phyloP scores from a whole-genome alignment of 2,888 invertebrate genomes.

The Amiota mariae region DNA sequence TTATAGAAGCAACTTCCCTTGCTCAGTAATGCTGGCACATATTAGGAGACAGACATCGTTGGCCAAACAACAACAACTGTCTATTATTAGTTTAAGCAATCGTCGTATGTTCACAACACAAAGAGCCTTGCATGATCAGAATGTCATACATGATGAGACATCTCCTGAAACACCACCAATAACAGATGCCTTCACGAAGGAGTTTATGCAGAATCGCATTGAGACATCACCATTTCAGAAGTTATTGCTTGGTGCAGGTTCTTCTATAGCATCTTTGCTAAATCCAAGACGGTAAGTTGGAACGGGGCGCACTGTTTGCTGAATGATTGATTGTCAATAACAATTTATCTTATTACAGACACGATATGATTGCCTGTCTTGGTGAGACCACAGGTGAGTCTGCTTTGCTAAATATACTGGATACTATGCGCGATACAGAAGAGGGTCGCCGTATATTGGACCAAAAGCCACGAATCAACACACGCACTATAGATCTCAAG shows the following conservation, averaged over 20 bases:
- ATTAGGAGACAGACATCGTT: too few relatives aligned
- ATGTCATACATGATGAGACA: not conserved
- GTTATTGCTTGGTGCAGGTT: constrained; percentile 85
- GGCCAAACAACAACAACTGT: too few relatives aligned
- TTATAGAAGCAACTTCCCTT: too few relatives aligned
- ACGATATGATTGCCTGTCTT: constrained; percentile 95
- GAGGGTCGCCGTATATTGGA: constrained; percentile 86
- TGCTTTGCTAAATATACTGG: constrained; percentile 82
- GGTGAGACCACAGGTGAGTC: constrained; percentile 90
- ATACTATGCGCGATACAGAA: constrained; percentile 82
- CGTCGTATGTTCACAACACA: too few relatives aligned
- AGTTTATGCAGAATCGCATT: constrained; percentile 79
- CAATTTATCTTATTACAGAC: constrained; percentile 73
- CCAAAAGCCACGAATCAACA: constrained; percentile 90
- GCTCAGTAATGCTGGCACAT: too few relatives aligned
- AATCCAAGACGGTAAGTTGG: constrained; percentile 80
- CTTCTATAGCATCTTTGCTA: constrained; percentile 86
- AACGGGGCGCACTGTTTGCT: too few relatives aligned
- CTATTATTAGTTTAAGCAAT: too few relatives aligned
- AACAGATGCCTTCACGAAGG: constrained; percentile 76
- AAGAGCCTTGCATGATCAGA: too few relatives aligned
- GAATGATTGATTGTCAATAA: not conserved
- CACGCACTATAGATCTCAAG: constrained; percentile 84
- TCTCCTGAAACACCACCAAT: constrained; percentile 11
- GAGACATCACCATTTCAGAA: constrained; percentile 83